Evolutionary conservation across 1,140 invertebrate genomes (phyloP).

Genomic region (Argopecten irradians): DNA sequence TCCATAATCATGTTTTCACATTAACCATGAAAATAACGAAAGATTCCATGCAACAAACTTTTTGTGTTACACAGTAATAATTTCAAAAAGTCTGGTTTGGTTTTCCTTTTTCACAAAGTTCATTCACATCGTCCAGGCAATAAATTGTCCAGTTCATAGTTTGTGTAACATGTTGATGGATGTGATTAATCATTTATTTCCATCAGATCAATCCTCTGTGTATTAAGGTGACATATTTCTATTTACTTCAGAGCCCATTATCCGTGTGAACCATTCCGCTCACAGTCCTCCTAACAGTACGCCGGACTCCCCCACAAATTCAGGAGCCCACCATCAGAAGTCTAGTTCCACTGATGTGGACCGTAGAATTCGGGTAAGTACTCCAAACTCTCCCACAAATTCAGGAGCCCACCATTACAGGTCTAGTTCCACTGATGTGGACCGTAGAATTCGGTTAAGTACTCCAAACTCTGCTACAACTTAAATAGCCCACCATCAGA

Average conservation of each 20-base stretch:
- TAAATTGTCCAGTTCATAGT: too few species aligned
- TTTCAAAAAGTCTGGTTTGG: too few species aligned
- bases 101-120: too few species aligned
- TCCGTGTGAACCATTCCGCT: constrained; percentile 14
- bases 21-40: too few species aligned
- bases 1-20: too few species aligned
- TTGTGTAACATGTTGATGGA: too few species aligned
- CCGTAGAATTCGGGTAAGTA: neutral
- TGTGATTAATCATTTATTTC: neutral
- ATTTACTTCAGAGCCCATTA: neutral
- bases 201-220: neutral
- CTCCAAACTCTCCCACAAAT: neutral
- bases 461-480: neutral
- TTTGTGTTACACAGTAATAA: too few species aligned
- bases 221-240: neutral
- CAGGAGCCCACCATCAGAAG: neutral
- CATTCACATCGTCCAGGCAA: too few species aligned
- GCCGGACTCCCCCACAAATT: neutral
- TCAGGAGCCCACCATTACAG: neutral
- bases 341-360: neutral
- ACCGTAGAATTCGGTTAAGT: neutral
- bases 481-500: neutral
- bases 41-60: too few species aligned
- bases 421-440: neutral
- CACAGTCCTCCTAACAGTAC: constrained; percentile 8